Evolutionary conservation across 2,888 invertebrate genomes (phyloP), one percentile per base, ranked within the genome.

Genomic region (Melieria omissa): DNA sequence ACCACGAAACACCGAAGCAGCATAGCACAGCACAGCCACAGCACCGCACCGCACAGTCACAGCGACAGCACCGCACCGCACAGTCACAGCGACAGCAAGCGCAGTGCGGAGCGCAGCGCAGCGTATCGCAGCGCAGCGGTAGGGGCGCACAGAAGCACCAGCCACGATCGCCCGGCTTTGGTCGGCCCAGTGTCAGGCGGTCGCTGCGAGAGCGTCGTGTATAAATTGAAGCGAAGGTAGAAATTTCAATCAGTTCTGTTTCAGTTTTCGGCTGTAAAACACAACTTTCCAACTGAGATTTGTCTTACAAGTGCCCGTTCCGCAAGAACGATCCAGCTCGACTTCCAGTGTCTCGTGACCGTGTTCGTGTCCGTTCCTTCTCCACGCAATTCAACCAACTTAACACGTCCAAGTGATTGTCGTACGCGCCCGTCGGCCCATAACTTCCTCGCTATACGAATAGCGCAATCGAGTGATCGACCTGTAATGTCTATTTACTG

Each of bases 201-300:
- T 52, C 52, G 14, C 52, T 5, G 12, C 14, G 52, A 52, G 12
- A 12, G 52, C 10, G 12, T 57, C 73, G 74, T 71, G 77, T 84
- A 84, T 84, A 84, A 84, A 84, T 78, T 80, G 78, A 81, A 79
- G 78, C 71, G 70, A 65, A 76, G 70, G 74, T 74, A 74, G 75
- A 72, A 73, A 74, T 76, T 74, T 75, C 71, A 79, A 75, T 80
- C 80, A 85, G 83, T 85, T 83, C 81, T 81, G 80, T 82, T 79
- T 82, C 85, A 85, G 84, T 85, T 81, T 81, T 82, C 79, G 80
- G 79, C 84, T 84, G 84, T 84, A 80, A 78, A 83, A 82, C 83
- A 84, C 80, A 79, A 82, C 80, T 79, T 79, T 69, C 77, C 55
- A 5, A 16, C 42, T 10, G 5, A 44, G 29, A 29, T 29, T 29